Evolutionary conservation across 1,140 invertebrate genomes (phyloP), one percentile per base, ranked within the genome.

Genomic region (Lucilia sericata): DNA sequence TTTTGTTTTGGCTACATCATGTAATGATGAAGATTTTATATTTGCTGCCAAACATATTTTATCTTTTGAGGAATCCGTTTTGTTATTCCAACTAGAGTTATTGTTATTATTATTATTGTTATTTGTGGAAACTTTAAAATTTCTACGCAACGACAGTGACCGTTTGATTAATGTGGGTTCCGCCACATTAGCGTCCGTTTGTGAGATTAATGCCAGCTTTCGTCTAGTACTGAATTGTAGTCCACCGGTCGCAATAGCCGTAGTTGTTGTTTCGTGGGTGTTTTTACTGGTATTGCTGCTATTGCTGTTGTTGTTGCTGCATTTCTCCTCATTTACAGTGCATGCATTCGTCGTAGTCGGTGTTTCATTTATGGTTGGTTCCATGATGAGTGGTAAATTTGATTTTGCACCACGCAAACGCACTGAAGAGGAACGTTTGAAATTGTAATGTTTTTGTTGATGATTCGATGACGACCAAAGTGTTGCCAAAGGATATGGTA

Each of bases 341-440:
- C 55, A 19, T 76, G 83, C n/a, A 25, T 36, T 49, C 14, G 65
- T 34, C 30, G 42, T 19, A 19, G 36, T n/a, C 13, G 19, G 21
- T 81, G 36, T 76, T 80, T 81, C 76, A 84, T 36, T 42, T 84
- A 75, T 55, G 51, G 76, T 75, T 47, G 60, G 83, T 47, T 82
- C 25, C 78, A 82, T 82, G 70, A 30, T 82, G 60, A 25, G 51
- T 36, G 81, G 70, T 49, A 83, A 83, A 83, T 85, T 85, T 74
- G 86, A 74, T 85, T 87, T 86, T 80, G 84, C 86, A 70, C 84
- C 86, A 86, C 88, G 88, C 88, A 90, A 76, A 25, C 88, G 88
- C 88, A 90, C 12, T 82, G 74, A 30, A 75, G 47, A 51, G 80
- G 84, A 17, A 84, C 80, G 47, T 75, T 49, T 80, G 83, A 75